Evolutionary conservation across 2,888 invertebrate species (phyloP).

Genomic region (Phyllotreta striolata): DNA sequence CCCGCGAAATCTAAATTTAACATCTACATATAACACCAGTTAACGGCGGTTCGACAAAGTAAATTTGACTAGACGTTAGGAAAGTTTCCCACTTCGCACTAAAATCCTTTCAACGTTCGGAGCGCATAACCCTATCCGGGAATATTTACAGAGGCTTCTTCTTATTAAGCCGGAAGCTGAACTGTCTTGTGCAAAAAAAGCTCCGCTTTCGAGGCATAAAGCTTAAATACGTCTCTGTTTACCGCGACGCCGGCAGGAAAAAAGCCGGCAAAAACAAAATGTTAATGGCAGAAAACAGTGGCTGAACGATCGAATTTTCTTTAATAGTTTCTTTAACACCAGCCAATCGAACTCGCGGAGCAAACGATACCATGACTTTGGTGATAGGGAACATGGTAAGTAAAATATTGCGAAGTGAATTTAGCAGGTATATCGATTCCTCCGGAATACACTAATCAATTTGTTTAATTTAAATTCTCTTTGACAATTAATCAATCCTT

Average conservation of each 20-base stretch:
- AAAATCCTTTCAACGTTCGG: conserved; percentile 12
- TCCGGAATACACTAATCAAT: no score
- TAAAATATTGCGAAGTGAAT: no score
- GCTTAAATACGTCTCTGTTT: conserved; percentile 21
- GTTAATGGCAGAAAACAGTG: conserved; percentile 9
- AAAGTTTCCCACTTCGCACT: conserved; percentile 6
- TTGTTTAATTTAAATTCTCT: no score
- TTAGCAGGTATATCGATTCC: no score
- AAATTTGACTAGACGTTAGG: conserved; percentile 11
- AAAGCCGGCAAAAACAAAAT: conserved; percentile 17
- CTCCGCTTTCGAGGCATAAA: conserved; percentile 9
- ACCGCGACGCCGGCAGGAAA: conserved; percentile 9
- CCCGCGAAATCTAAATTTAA: no score
- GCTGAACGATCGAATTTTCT: neutral
- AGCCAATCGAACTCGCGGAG: no score
- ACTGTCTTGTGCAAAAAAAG: conserved; percentile 4
- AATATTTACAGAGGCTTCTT: conserved; percentile 19
- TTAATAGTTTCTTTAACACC: no score
- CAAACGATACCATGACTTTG: no score
- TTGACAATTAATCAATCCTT: no score
- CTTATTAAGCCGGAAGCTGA: conserved; percentile 10
- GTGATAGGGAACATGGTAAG: no score
- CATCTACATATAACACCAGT: no score
- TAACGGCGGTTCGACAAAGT: neutral
- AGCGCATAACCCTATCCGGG: conserved; percentile 7